Evolutionary conservation across 2,797 vertebrate species (phyloP), one percentile per base, ranked within the genome.

Genomic region (Neomorphus geoffroyi): DNA sequence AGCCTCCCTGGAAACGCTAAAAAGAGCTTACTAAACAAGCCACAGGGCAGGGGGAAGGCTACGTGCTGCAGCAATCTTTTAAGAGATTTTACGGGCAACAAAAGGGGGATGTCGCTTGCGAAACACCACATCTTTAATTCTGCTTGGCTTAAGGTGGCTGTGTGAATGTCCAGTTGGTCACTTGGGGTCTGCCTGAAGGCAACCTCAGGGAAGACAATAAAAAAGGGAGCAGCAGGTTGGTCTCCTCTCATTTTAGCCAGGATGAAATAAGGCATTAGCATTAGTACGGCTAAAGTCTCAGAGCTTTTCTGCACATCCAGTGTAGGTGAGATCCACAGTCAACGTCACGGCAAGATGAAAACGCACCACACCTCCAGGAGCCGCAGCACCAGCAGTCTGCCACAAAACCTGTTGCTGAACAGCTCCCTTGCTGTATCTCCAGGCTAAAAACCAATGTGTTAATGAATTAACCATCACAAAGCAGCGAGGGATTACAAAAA

Each of bases 361-460:
- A 70, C 0, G 26, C 54, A 84, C 41, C 33, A 18, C 80, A 58
- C 32, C 80, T 88, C 51, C 54, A 30, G 1, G 27, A 79, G 77
- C 75, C 65, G 53, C 30, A 28, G 58, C 41, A 50, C 54, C 3
- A 91, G 79, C 74, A 43, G 75, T 56, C 66, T 32, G 51, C 15
- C 60, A 21, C 5, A 2, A 24, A 24, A 88, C 64, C 48, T 80
- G 69, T 6, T 66, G 80, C 85, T 95, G 11, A 91, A 88, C 58
- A 72, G 78, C 39, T 79, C 3, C 0, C 33, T 90, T 16, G 4
- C 56, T 19, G 15, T 84, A 71, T 86, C 94, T 90, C 78, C 87
- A 72, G 89, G 90, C 80, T 91, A 89, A 90, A 94, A 64, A 45
- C 89, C 93, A 93, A 77, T 2, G n/a, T 23, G 85, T 23, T 91